Conservation (phyloP, 30 jellyfish, hydroid and myxozoan genomes). For the Morbakka virulenta region DNA sequence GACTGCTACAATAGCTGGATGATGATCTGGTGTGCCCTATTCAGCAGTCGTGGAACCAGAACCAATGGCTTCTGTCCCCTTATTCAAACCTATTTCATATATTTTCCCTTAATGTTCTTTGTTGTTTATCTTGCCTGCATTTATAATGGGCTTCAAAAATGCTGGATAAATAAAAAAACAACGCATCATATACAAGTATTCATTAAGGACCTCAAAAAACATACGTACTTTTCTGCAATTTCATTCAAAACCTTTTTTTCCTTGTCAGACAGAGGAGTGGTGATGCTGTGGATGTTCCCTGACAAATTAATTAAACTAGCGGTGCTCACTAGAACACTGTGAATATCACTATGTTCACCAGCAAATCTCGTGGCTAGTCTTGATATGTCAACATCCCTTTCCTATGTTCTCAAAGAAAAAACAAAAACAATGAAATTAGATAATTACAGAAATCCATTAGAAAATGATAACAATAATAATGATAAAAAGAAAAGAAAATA, state of each 20-base stretch:
- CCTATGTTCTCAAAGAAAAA: no score
- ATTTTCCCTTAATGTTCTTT: no score
- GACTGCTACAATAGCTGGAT: no score
- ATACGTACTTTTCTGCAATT: constrained; percentile 38
- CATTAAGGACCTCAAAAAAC: neutral
- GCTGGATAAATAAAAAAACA: neutral
- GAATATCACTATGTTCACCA: constrained; percentile 39
- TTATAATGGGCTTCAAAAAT: neutral
- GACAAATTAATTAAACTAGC: constrained; percentile 61
- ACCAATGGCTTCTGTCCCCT: no score
- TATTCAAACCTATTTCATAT: no score
- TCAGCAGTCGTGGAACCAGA: no score
- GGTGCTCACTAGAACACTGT: constrained; percentile 67
- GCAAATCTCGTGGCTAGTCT: constrained; percentile 66
- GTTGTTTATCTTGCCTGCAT: neutral
- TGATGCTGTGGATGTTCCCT: constrained; percentile 36
- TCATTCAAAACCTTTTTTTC: constrained; percentile 31
- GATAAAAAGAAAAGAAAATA: no score
- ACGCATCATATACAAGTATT: neutral
- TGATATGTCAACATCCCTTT: constrained; percentile 76
- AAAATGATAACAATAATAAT: no score
- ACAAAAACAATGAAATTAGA: no score
- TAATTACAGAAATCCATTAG: no score
- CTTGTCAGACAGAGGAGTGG: constrained; percentile 25
- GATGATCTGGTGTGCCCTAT: no score